Percentiles rank a stretch among this genome's conserved stretches.
phyloP scores from a whole-genome alignment of 2,797 vertebrate species.

The Erithacus rubecula region DNA sequence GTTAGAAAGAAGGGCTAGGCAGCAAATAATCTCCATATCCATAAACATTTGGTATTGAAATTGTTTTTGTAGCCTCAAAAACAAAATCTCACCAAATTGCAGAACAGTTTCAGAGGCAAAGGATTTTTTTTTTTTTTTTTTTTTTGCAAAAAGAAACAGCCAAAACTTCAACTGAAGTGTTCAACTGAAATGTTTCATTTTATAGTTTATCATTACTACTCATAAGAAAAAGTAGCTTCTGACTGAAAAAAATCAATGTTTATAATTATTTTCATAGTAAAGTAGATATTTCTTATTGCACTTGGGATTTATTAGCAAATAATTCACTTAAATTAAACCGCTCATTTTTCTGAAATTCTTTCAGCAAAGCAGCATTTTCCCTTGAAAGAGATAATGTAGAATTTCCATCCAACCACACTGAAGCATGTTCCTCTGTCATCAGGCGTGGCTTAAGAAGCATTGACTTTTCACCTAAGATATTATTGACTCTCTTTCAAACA shows the following conservation, averaged over 20 bases:
- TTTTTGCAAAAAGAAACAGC: neutral
- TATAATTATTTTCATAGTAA: neutral
- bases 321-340: neutral
- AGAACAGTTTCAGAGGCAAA: neutral
- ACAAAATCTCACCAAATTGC: neutral
- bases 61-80: neutral
- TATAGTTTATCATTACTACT: neutral
- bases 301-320: neutral
- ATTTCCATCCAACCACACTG: neutral
- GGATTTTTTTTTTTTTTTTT: neutral
- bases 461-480: neutral
- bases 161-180: neutral
- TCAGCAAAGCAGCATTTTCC: neutral
- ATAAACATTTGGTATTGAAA: neutral
- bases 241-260: neutral
- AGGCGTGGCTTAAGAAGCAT: neutral
- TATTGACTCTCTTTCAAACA: neutral
- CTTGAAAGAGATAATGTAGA: neutral
- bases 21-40: neutral
- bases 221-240: neutral
- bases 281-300: neutral
- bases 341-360: constrained; percentile 2
- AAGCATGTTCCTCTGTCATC: neutral
- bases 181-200: neutral
- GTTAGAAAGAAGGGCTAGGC: neutral